These are phyloP conservation scores for Sycophila texana DNA, from an alignment of 2,888 invertebrate genomes.

Conservation along the genomic window DNA sequence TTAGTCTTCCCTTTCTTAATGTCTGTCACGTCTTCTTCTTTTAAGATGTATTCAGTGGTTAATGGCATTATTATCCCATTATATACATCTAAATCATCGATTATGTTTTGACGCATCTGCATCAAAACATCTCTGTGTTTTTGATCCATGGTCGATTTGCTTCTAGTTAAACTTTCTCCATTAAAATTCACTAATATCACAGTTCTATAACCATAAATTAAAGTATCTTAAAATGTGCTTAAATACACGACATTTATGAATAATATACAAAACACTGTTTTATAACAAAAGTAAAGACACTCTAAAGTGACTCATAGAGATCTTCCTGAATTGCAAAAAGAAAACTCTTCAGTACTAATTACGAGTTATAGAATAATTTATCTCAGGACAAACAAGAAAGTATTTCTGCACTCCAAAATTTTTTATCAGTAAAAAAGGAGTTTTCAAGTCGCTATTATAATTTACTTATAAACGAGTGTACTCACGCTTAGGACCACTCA, in stretches of 20 bases:
- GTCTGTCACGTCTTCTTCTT: slow-evolving; percentile 62
- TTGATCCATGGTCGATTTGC: slow-evolving; percentile 63
- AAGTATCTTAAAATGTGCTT: background rate
- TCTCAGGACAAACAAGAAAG: too few species aligned
- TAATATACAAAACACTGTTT: background rate
- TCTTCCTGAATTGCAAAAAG: background rate
- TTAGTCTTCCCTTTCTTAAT: slow-evolving; percentile 62
- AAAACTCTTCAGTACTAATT: too few species aligned
- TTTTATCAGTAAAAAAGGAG: too few species aligned
- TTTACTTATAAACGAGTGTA: too few species aligned
- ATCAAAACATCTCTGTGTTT: slow-evolving; percentile 64
- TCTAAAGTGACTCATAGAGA: too few species aligned
- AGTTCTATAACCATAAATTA: slow-evolving; percentile 20
- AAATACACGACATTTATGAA: background rate
- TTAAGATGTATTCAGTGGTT: slow-evolving; percentile 64
- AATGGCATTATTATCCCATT: slow-evolving; percentile 68
- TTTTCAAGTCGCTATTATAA: too few species aligned
- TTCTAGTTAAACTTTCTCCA: slow-evolving; percentile 28
- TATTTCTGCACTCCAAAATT: too few species aligned
- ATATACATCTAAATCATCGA: slow-evolving; percentile 68
- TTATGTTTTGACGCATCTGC: slow-evolving; percentile 57
- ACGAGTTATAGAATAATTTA: too few species aligned
- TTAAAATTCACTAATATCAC: slow-evolving; percentile 31
- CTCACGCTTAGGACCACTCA: too few species aligned
- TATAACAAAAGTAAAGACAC: too few species aligned